phyloP scores from a whole-genome alignment of 2,797 vertebrate genomes.

The Iguana delicatissima region DNA sequence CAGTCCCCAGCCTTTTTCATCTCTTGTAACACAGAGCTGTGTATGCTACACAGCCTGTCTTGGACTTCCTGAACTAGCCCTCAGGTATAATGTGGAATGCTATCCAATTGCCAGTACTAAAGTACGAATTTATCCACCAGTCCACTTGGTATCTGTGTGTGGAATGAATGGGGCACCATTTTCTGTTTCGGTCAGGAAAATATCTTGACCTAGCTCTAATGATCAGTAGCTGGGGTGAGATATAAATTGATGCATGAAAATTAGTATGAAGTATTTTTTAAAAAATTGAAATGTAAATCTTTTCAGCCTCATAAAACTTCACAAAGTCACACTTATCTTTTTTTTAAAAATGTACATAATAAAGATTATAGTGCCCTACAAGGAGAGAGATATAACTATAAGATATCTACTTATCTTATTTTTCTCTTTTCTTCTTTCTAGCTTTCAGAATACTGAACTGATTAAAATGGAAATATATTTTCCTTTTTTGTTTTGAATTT shows the following conservation, averaged over 20 bases:
- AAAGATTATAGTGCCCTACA: slow-evolving; percentile 23
- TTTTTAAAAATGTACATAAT: background rate
- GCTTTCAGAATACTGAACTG: slow-evolving; percentile 38
- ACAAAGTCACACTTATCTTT: slow-evolving; percentile 5
- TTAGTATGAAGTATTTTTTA: background rate
- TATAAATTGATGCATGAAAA: background rate
- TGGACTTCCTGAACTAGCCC: no score
- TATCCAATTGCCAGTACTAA: no score
- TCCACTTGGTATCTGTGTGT: no score
- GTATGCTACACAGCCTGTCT: no score
- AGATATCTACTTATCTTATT: slow-evolving; percentile 35
- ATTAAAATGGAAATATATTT: slow-evolving; percentile 58
- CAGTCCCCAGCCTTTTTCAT: no score
- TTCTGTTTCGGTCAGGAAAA: background rate
- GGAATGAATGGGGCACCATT: no score
- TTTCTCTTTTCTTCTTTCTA: slow-evolving; percentile 53
- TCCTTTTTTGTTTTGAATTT: background rate
- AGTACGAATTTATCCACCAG: no score
- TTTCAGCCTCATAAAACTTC: slow-evolving; percentile 1
- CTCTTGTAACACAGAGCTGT: no score
- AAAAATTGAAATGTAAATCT: slow-evolving; percentile 30
- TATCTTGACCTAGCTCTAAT: background rate
- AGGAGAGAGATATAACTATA: slow-evolving; percentile 10
- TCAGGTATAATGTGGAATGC: no score
- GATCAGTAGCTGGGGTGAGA: background rate